phyloP scores from a whole-genome alignment of 2,888 invertebrate species.

The Eucera pruinosa region DNA sequence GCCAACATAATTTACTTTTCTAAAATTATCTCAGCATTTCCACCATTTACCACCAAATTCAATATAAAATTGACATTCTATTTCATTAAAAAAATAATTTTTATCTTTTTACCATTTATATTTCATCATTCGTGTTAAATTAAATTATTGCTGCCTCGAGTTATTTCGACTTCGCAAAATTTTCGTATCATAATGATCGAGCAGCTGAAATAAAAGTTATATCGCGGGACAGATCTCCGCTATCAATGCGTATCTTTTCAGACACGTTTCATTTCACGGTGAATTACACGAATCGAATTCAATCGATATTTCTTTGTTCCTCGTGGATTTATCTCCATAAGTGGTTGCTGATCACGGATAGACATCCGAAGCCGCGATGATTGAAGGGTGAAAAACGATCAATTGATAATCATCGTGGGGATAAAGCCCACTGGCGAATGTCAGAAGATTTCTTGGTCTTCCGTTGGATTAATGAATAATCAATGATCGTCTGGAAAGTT shows the following conservation, averaged over 20 bases:
- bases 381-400: background rate
- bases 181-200: background rate
- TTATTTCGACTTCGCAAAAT: background rate
- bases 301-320: conserved; percentile 6
- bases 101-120: too few species aligned
- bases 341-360: conserved; percentile 7
- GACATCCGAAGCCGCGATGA: conserved; percentile 2
- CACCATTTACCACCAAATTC: too few species aligned
- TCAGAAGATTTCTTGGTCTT: background rate
- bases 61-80: too few species aligned
- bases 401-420: background rate
- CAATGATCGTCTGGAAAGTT: conserved; percentile 55
- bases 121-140: too few species aligned
- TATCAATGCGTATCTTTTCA: background rate
- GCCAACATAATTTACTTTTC: too few species aligned
- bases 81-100: too few species aligned
- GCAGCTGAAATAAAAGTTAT: background rate
- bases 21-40: too few species aligned
- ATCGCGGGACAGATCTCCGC: background rate
- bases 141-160: background rate
- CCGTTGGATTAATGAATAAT: conserved; percentile 38
- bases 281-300: conserved; percentile 22
- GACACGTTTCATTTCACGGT: conserved; percentile 15
- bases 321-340: conserved; percentile 8
- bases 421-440: conserved; percentile 7